Evolutionary conservation across 2,888 invertebrate species (phyloP), one percentile per base, ranked within the genome.

Genomic region (Tenthredo livida): DNA sequence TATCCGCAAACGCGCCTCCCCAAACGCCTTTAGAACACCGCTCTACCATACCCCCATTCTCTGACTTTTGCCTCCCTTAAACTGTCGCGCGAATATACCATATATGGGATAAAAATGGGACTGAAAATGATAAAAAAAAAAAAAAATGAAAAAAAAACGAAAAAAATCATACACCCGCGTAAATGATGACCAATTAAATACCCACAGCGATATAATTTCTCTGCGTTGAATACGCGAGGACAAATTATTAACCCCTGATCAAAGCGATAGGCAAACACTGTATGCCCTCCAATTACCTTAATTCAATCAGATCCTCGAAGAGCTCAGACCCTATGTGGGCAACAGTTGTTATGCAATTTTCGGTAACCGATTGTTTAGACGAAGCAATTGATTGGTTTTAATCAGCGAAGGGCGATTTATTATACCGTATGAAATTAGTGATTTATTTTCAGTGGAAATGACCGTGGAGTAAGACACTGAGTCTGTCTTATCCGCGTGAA

Each of bases 1-100:
- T 89, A 80, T 80, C 80, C 80, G 37, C n/a, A 17, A 58, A 80
- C 58, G 5, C 80, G 7, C 15, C 61, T 40, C 58, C 80, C 58
- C 58, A 29, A 17, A 50, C 4, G 21, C n/a, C 21, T 43, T 43
- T 43, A 6, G 25, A 43, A 12, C 12, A 6, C 6, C 67, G 33
- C 33, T 25, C 10, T 29, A 33, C 2, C 2, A 29, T 33, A 33
- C 67, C 67, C 25, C 33, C 77, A 47, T 75, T 75, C 15, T 75
- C 47, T 47, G 21, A 75, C 75, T 75, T 75, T 72, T 25, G n/a
- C n/a, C 75, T 21, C 75, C 43, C 75, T 37, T 47, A 75, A 75
- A 75, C 75, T 75, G 75, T 75, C 75, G 21, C 75, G 50, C 25
- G 75, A 75, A 75, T 75, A 75, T 47, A 54, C 54, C 58, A 15